Evolutionary conservation across 2,888 invertebrate genomes (phyloP), one percentile per base, ranked within the genome.

Genomic region (Trichopoda pennipes): DNA sequence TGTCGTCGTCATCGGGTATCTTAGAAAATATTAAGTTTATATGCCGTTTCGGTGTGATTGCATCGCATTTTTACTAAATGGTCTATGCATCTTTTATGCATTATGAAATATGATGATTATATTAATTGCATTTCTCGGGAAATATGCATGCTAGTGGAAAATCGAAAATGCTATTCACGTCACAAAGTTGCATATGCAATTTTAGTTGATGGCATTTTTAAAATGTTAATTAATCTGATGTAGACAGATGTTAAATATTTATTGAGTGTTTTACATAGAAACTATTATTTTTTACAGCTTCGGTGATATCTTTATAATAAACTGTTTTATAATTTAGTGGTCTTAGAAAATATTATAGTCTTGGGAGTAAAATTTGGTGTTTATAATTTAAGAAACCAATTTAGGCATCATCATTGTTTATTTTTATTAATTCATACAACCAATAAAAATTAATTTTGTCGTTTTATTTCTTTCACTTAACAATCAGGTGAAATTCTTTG

Each of bases 71-170:
- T 82, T 80, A 82, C 79, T 80, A 78, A 78, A 84, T 80, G 56
- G 75, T 85, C 78, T 87, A 86, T 85, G 86, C 80, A 85, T 79
- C 79, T 79, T 70, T 51, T 82, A 82, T 82, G 82, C 82, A 79
- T 82, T 88, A 87, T 89, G 89, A 89, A 89, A 89, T 89, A 85
- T 86, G 85, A 85, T 83, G 85, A 82, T 85, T 85, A 82, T 84
- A 85, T 85, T 89, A 89, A 88, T 85, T 88, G 84, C 86, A 89
- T 89, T 90, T 90, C 90, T 87, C 85, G 86, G 88, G 90, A 90
- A 90, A 90, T 88, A 87, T 86, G 90, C 90, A 90, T 87, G 86
- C 85, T 87, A 87, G 90, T 90, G 90, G 90, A 90, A 90, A 90
- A 90, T 90, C 88, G 87, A 88, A 88, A 89, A 86, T 79, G 21